phyloP scores from a whole-genome alignment of 2,888 invertebrate species.

The Gymnoscelis rufifasciata region DNA sequence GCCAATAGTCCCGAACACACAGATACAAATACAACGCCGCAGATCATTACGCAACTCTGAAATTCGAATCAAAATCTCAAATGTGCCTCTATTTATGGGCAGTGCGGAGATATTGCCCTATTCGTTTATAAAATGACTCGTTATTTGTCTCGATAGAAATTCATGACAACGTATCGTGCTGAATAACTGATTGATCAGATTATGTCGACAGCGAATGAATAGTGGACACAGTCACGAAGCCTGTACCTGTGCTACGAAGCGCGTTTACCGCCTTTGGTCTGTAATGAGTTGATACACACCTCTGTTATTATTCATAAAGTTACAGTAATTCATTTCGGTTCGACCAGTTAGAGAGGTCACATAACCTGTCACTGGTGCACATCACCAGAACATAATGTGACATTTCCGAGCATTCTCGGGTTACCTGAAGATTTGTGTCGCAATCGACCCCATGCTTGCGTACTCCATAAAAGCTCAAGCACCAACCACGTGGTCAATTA shows the following conservation, averaged over 20 bases:
- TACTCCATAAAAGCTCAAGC: slow-evolving; percentile 33
- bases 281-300: too few species aligned
- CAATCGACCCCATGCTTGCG: slow-evolving; percentile 8
- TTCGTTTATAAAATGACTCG: slow-evolving; percentile 11
- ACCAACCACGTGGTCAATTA: slow-evolving; percentile 58
- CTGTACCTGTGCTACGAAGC: background rate
- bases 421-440: slow-evolving; percentile 5
- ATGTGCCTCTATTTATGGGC: slow-evolving; percentile 9
- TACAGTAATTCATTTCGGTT: too few species aligned
- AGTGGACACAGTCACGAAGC: slow-evolving; percentile 7
- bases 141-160: slow-evolving; percentile 18
- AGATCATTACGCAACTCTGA: slow-evolving; percentile 21
- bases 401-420: background rate
- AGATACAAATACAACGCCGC: slow-evolving; percentile 22
- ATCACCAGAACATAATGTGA: background rate
- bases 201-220: slow-evolving; percentile 14
- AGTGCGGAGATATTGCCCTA: slow-evolving; percentile 3
- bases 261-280: too few species aligned
- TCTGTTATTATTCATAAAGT: too few species aligned
- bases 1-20: slow-evolving; percentile 24
- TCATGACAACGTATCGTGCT: slow-evolving; percentile 10
- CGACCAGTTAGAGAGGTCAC: too few species aligned
- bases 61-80: slow-evolving; percentile 13
- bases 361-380: too few species aligned
- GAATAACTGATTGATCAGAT: slow-evolving; percentile 17